Base-by-base conservation (phyloP, 2,797 vertebrate species). In the Mallotus villosus region DNA sequence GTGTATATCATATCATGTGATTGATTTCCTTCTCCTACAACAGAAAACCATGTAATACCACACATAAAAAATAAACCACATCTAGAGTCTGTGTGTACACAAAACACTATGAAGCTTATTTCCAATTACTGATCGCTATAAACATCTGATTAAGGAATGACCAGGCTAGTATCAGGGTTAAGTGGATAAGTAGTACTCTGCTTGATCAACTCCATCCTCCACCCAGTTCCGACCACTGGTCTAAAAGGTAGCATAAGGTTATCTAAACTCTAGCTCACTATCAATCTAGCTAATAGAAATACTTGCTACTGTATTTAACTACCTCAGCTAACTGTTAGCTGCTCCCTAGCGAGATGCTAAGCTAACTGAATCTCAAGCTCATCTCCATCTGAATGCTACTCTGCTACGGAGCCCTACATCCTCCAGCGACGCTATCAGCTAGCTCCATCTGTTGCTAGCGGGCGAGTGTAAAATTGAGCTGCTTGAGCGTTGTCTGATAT, bases 381-480 rank as follows among this genome's bases (percentile, higher is more conserved):
- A 63, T 66, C 75, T 75, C 79, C 74, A 67, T 70, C 79, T 77
- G 19, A 53, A 19, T 49, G 21, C 78, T 73, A 53, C 78, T 72
- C 70, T 46, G 67, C 81, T 72, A 84, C 68, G 74, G 74, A 85
- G 84, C 86, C 8, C 19, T 17, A 53, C 51, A n/a, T 17, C 19
- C 84, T 85, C 76, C 74, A 66, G 87, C 78, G 80, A 80, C 80
- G 77, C 76, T 91, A 91, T 91, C 90, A 86, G 83, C 14, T 1
- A 68, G 73, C 69, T 74, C 89, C 90, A 91, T 92, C 91, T 90
- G 91, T 90, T 87, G 86, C 87, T 82, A 70, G 84, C 85, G 80
- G 37, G 89, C 83, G 80, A 87, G 87, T 87, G 83, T 85, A 87
- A 88, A 90, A 91, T 91, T 87, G 89, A 91, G 87, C 88, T 79